These are phyloP conservation scores for Apus apus DNA, from an alignment of 2,113 vertebrate genomes.

Conservation along the genomic window DNA sequence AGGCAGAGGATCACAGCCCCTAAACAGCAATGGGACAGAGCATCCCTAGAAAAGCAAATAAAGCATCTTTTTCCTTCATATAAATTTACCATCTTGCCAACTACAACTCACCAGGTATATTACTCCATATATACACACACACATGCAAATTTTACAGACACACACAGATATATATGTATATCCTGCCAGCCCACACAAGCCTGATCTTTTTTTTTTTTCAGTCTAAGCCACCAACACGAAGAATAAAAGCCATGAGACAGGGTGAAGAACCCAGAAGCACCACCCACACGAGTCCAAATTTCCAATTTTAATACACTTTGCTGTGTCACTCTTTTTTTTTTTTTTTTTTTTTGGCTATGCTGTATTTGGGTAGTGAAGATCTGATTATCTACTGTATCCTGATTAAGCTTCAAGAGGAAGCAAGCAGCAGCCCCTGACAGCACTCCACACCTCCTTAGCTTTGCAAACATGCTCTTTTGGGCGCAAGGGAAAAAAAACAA, in stretches of 20 bases:
- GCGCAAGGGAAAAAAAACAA: background rate
- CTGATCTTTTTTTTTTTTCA: background rate
- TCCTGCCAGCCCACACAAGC: background rate
- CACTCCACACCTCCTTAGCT: background rate
- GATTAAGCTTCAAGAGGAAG: background rate
- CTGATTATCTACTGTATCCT: accelerated
- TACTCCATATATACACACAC: background rate
- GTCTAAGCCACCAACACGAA: background rate
- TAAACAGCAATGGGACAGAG: accelerated
- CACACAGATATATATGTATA: background rate
- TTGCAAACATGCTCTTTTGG: background rate
- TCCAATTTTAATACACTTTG: background rate
- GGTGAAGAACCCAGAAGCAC: background rate
- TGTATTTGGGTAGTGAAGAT: background rate
- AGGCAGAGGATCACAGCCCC: background rate
- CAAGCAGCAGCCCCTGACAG: background rate
- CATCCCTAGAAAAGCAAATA: background rate
- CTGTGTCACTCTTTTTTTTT: background rate
- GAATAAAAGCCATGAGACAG: background rate
- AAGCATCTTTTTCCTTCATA: background rate
- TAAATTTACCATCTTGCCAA: background rate
- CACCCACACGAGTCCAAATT: background rate
- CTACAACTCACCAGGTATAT: background rate
- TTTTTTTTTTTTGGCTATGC: background rate
- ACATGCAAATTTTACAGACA: background rate